phyloP scores from a whole-genome alignment of 2,113 vertebrate genomes.

The Reinhardtius hippoglossoides region DNA sequence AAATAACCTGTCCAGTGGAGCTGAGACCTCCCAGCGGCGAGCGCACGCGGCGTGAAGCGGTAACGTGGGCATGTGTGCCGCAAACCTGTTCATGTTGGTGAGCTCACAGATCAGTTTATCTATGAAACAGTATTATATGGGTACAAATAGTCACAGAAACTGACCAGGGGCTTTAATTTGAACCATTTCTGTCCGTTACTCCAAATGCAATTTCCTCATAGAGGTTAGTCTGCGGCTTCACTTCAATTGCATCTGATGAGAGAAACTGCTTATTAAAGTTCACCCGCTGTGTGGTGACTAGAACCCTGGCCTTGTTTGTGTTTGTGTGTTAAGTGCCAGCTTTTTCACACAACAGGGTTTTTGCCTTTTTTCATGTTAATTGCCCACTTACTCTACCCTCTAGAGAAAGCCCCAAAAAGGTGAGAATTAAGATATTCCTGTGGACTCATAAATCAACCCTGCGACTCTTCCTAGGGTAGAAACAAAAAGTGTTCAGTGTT shows the following conservation, averaged over 20 bases:
- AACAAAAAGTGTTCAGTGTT: slow-evolving; percentile 21
- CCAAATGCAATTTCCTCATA: slow-evolving; percentile 11
- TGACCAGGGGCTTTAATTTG: background rate
- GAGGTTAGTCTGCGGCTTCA: slow-evolving; percentile 13
- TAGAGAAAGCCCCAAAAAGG: slow-evolving; percentile 24
- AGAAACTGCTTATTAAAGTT: slow-evolving; percentile 53
- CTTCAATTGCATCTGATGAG: slow-evolving; percentile 17
- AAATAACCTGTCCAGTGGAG: slow-evolving; percentile 74
- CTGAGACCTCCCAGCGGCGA: slow-evolving; percentile 57
- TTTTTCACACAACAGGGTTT: slow-evolving; percentile 44
- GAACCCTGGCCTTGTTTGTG: background rate
- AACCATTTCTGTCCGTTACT: slow-evolving; percentile 8
- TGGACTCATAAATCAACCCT: slow-evolving; percentile 27
- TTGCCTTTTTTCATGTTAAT: slow-evolving; percentile 48
- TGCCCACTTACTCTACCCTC: slow-evolving; percentile 61
- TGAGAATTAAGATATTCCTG: slow-evolving; percentile 42
- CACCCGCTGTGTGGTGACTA: slow-evolving; percentile 12
- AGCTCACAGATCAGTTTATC: slow-evolving; percentile 13
- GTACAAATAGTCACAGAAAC: slow-evolving; percentile 21
- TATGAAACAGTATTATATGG: slow-evolving; percentile 12
- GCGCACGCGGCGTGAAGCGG: background rate
- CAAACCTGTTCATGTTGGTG: slow-evolving; percentile 7
- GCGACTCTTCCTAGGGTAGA: slow-evolving; percentile 29
- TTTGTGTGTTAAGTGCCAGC: slow-evolving; percentile 18
- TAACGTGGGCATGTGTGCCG: slow-evolving; percentile 3